These are phyloP conservation scores for Polydrusus tereticollis DNA, from an alignment of 2,888 invertebrate genomes.

Conservation along the genomic window DNA sequence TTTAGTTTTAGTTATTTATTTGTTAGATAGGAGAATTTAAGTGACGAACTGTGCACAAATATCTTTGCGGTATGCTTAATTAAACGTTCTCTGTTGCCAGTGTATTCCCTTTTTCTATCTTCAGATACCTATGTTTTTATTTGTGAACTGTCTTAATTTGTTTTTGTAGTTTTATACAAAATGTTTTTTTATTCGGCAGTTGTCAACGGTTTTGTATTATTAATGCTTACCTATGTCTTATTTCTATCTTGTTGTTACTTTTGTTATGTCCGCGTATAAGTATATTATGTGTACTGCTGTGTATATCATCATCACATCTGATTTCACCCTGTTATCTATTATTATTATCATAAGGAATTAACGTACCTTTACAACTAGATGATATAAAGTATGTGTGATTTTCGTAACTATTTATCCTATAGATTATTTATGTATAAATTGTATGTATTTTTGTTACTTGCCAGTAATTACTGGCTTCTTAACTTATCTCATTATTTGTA, in stretches of 20 bases:
- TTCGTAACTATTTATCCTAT: conserved; percentile 64
- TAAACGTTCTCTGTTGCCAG: conserved; percentile 55
- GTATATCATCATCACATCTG: conserved; percentile 55
- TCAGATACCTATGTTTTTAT: conserved; percentile 13
- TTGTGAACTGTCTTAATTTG: conserved; percentile 20
- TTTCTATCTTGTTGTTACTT: conserved; percentile 38
- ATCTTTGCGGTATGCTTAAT: conserved; percentile 56
- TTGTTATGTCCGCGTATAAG: conserved; percentile 34
- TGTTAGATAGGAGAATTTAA: conserved; percentile 53
- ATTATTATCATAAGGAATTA: conserved; percentile 61
- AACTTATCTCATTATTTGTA: conserved; percentile 62
- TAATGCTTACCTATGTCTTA: conserved; percentile 54
- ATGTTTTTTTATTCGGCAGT: conserved; percentile 31
- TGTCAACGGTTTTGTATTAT: conserved; percentile 49
- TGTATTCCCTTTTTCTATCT: conserved; percentile 55
- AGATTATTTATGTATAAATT: conserved; percentile 65
- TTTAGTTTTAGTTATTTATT: conserved; percentile 62
- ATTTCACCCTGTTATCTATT: conserved; percentile 56
- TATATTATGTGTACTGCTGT: conserved; percentile 52
- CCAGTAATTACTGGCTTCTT: conserved; percentile 53
- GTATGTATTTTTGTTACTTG: conserved; percentile 65
- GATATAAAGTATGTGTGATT: conserved; percentile 66
- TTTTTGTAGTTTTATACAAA: conserved; percentile 47
- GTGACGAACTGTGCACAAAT: conserved; percentile 55
- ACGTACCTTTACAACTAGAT: conserved; percentile 65